Evolutionary conservation across 1,140 invertebrate species (phyloP), one percentile per base, ranked within the genome.

Genomic region (Neodiprion pinetum): DNA sequence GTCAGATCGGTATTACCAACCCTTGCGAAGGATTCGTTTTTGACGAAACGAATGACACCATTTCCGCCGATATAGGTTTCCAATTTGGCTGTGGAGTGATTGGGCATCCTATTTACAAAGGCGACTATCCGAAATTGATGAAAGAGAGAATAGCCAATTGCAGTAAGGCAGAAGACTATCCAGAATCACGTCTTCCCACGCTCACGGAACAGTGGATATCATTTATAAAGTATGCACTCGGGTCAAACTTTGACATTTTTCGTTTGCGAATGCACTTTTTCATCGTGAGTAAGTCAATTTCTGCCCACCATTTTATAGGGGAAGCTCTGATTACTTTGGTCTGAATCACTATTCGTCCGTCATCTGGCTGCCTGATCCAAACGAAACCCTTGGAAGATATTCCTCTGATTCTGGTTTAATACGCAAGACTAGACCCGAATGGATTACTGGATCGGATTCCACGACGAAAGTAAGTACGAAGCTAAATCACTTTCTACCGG

Each of bases 81-180:
- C 53, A 61, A 61, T 61, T 61, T 61, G 53, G 9, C 53, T 61
- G 53, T 61, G 53, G 53, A 12, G 9, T 12, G 11, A 61, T 61
- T 14, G 53, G 5, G 53, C 53, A 61, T 61, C 53, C 53, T 12
- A 7, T 61, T 17, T 61, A 61, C 53, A 17, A 14, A 5, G 53
- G 53, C 9, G 81, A 87, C 77, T 87, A 85, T 77, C 85, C 86
- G 1, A 49, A 76, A 67, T 73, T 83, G 8, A 82, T 87, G 79
- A 80, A 89, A 11, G 86, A 89, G 72, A 88, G 88, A 28, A 85
- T 91, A 1, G 88, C 83, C 5, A 82, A 82, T 11, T 87, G 88
- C 74, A 91, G 90, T 78, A 74, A 74, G 68, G 79, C 78, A 2
- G 90, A 91, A 79, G 88, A 89, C 70, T 81, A 89, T 7, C 53